Percentiles rank a stretch among this genome's conserved stretches.
phyloP scores from a whole-genome alignment of 1,140 invertebrate species.

The Dermatophagoides farinae region DNA sequence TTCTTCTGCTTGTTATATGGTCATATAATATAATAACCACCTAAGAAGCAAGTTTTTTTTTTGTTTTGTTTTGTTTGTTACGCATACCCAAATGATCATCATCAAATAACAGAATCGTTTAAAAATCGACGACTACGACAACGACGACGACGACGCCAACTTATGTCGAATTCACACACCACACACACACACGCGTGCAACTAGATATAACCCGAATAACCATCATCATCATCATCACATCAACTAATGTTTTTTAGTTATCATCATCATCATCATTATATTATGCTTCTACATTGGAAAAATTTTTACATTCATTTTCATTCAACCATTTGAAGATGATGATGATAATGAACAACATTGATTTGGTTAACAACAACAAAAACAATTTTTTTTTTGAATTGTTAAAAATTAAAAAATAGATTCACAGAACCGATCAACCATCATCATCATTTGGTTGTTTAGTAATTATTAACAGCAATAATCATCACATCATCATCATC shows the following conservation, averaged over 20 bases:
- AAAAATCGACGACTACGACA: no score
- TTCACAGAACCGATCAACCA: slow-evolving; percentile 3
- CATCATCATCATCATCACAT: not conserved
- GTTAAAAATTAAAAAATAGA: not conserved
- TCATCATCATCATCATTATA: not conserved
- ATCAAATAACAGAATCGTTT: no score
- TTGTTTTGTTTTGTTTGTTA: no score
- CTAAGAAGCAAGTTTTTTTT: no score
- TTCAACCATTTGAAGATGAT: not conserved
- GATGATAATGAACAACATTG: not conserved
- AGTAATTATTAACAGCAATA: not conserved
- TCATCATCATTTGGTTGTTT: not conserved
- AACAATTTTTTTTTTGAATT: not conserved
- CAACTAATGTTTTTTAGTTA: not conserved
- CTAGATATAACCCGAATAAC: not conserved
- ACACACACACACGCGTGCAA: not conserved
- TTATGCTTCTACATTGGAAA: not conserved
- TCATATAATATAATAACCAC: no score
- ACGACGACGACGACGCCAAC: no score
- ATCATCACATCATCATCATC: no score
- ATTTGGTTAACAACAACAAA: not conserved
- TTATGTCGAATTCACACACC: not conserved
- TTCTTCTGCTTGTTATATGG: no score
- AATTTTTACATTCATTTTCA: not conserved
- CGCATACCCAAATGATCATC: no score